These are phyloP conservation scores for Syngnathus typhle DNA, from an alignment of 2,113 vertebrate species.

Conservation along the genomic window DNA sequence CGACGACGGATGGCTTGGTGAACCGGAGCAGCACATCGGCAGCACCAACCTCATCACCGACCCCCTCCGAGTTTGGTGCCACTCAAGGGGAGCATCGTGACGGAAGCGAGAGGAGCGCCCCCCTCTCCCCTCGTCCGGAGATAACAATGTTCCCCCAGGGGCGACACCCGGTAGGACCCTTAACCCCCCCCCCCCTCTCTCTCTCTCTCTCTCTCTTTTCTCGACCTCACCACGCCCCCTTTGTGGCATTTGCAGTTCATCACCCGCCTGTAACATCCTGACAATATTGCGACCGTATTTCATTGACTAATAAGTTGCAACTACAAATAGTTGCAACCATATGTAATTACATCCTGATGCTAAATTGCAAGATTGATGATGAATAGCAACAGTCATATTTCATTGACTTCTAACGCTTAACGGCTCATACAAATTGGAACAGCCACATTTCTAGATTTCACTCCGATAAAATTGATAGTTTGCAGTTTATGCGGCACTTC, in stretches of 20 bases:
- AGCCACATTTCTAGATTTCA: too few species aligned
- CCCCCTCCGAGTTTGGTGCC: conserved; percentile 21
- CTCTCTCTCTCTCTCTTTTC: too few species aligned
- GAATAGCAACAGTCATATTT: too few species aligned
- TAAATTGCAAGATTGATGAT: too few species aligned
- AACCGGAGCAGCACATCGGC: conserved; percentile 21
- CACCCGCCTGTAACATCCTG: conserved; percentile 8
- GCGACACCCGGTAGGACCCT: conserved; percentile 67
- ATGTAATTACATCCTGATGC: too few species aligned
- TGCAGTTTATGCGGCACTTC: too few species aligned
- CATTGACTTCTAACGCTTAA: too few species aligned
- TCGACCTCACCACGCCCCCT: too few species aligned
- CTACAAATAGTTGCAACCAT: too few species aligned
- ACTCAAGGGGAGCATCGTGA: conserved; percentile 13
- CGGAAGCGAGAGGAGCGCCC: conserved; percentile 38
- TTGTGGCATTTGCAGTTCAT: not conserved
- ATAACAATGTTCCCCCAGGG: conserved; percentile 69
- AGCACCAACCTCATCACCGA: not conserved
- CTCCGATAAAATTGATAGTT: too few species aligned
- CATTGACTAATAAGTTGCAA: not conserved
- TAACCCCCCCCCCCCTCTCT: not conserved
- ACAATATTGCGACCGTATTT: not conserved
- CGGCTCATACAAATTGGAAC: too few species aligned
- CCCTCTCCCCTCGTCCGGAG: conserved; percentile 22
- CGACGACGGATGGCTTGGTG: conserved; percentile 55